Conservation (phyloP, 2,113 vertebrate species). For the Siniperca chuatsi region DNA sequence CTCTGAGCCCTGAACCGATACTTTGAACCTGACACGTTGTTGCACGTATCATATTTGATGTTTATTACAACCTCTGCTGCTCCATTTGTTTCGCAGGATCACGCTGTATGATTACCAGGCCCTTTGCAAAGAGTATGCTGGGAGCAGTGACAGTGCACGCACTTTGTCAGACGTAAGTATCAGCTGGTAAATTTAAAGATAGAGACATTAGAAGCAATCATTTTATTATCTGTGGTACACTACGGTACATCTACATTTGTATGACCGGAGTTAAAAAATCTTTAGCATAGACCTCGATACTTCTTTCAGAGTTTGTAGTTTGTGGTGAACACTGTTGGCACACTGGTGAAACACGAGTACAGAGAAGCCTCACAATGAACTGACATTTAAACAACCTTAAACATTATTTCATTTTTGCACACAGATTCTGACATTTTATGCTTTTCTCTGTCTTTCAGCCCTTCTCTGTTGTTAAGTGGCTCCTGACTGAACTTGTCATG, state of each 20-base stretch:
- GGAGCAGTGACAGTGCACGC: slow-evolving; percentile 92
- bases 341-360: background rate
- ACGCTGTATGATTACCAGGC: slow-evolving; percentile 98
- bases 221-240: slow-evolving; percentile 1
- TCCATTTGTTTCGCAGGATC: slow-evolving; percentile 85
- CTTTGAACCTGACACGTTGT: background rate
- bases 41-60: background rate
- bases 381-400: background rate
- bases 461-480: slow-evolving; percentile 94
- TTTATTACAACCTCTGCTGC: background rate
- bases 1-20: background rate
- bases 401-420: background rate
- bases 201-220: background rate
- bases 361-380: background rate
- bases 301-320: background rate
- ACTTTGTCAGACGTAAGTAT: slow-evolving; percentile 93
- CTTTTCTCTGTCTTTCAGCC: slow-evolving; percentile 85
- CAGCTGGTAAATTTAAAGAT: background rate
- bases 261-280: background rate
- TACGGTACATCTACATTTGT: background rate
- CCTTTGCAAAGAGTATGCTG: slow-evolving; percentile 92
- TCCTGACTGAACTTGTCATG: slow-evolving; percentile 96
- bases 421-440: background rate
- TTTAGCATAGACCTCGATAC: background rate
- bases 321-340: background rate